A percentile compares a stretch with the other conserved stretches of the same genome.
Evolutionary conservation across 2,797 vertebrate genomes (phyloP).

Genomic region (Poecilia picta): DNA sequence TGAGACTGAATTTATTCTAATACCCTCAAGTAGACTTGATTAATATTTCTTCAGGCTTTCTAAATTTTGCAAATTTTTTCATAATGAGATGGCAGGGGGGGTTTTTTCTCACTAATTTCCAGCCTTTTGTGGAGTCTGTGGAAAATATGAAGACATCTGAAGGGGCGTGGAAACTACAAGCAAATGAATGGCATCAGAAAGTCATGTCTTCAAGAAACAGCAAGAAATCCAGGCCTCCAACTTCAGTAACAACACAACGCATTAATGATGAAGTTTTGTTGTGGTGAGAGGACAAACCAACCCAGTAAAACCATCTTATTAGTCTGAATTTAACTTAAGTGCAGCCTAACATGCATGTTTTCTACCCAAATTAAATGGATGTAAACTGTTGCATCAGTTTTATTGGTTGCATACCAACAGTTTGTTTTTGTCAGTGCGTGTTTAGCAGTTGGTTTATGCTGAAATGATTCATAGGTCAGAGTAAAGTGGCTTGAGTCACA

Average conservation of each 20-base stretch:
- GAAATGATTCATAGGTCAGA: slow-evolving; percentile 5
- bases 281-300: not conserved
- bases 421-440: not conserved
- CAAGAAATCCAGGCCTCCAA: not conserved
- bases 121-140: not conserved
- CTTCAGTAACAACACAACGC: not conserved
- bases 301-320: not conserved
- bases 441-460: not conserved
- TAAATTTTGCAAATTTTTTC: not conserved
- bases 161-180: not conserved
- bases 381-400: not conserved
- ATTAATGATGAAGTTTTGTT: not conserved
- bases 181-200: not conserved
- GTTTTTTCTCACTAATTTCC: not conserved
- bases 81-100: not conserved
- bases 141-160: not conserved
- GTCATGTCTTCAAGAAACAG: not conserved
- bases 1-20: not conserved
- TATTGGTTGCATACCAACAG: not conserved
- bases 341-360: not conserved
- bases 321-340: not conserved
- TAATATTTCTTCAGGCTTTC: not conserved
- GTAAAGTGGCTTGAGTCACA: not conserved
- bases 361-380: not conserved
- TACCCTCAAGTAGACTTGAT: not conserved